Evolutionary conservation across 2,113 vertebrate genomes (phyloP), one percentile per base, ranked within the genome.

Genomic region (Labrus mixtus): DNA sequence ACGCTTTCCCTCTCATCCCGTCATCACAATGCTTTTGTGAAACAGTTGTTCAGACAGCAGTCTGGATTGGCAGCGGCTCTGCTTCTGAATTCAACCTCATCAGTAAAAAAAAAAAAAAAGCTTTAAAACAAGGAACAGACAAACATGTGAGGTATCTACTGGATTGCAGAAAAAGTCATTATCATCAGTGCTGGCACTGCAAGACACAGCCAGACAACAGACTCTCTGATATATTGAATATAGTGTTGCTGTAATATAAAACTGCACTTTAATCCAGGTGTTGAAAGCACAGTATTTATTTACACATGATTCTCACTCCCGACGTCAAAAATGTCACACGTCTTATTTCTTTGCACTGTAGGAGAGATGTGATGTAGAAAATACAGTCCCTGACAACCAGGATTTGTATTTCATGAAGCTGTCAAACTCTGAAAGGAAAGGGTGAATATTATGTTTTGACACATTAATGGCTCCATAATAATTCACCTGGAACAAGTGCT

Each of bases 121-220:
- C 29, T 76, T 19, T 71, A 54, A 68, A 69, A 73, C 51, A 62
- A 76, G 43, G 50, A 78, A 80, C 41, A 79, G 59, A 86, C 85
- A 78, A 70, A 33, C 29, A 75, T 73, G 80, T 83, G 68, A 69
- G 78, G 82, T 62, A 74, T 85, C 67, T 75, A 59, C 67, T 33
- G 29, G 29, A 86, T 83, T 82, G 79, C 81, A 87, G 79, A 66
- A 76, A 64, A 85, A 87, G 73, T 89, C 87, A 81, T 88, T 85
- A 90, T 79, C 10, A 51, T 58, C 65, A 58, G 17, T 41, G 64
- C 48, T 63, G 75, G 82, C 25, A 46, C 46, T 20, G 15, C 46
- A 46, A 89, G 20, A 85, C 62, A 59, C 53, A 79, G 13, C 59
- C 58, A 60, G 48, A 53, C 56, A 76, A 70, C 56, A 69, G 53